Conservation (phyloP, 2,113 vertebrate species). For the Corythaixoides concolor region DNA sequence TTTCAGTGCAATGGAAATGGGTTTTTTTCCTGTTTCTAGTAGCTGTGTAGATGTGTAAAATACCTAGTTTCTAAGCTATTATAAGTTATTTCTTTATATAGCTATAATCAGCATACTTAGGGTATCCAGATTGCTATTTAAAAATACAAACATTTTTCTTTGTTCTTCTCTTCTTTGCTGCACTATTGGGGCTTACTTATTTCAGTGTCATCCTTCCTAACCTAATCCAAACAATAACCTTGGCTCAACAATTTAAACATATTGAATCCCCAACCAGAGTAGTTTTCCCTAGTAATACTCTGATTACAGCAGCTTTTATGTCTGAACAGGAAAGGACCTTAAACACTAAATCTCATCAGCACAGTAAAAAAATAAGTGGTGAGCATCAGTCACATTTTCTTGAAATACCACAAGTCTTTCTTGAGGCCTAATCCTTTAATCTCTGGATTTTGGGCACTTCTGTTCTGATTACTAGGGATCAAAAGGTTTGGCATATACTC, state of each 20-base stretch:
- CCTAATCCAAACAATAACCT: constrained; percentile 69
- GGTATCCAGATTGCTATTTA: neutral
- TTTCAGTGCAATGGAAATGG: neutral
- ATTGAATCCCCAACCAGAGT: constrained; percentile 59
- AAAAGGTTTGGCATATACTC: constrained; percentile 55
- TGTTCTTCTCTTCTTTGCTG: constrained; percentile 35
- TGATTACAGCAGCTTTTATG: constrained; percentile 75
- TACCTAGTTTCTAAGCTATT: neutral
- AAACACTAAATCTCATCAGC: constrained; percentile 73
- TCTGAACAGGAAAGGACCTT: constrained; percentile 71
- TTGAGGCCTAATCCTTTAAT: constrained; percentile 70
- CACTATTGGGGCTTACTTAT: constrained; percentile 24
- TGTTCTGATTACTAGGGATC: constrained; percentile 67
- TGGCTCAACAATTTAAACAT: constrained; percentile 62
- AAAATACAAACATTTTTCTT: constrained; percentile 33
- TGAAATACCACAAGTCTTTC: constrained; percentile 71
- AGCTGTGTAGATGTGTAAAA: neutral
- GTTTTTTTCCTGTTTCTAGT: neutral
- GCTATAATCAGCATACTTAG: neutral
- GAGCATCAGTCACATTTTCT: constrained; percentile 72
- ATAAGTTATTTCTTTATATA: neutral
- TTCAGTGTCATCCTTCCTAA: constrained; percentile 59
- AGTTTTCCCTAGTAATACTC: constrained; percentile 68
- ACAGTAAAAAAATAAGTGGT: constrained; percentile 71
- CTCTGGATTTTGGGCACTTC: constrained; percentile 71